Evolutionary conservation across 2,113 vertebrate species (phyloP).

Genomic region (Cephalopholis sonnerati): DNA sequence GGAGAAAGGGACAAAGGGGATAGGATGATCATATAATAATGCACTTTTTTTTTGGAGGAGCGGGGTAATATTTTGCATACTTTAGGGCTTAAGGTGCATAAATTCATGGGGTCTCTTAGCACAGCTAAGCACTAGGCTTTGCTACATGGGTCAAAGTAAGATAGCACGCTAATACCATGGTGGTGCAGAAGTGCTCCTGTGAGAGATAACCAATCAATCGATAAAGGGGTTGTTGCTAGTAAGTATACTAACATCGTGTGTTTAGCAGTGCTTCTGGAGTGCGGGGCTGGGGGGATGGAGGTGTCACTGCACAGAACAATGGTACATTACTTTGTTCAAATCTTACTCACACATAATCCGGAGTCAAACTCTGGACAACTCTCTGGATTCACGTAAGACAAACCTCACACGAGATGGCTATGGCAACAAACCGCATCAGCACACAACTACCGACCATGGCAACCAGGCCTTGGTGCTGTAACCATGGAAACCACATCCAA

Average conservation of each 20-base stretch:
- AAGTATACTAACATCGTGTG: conserved; percentile 51
- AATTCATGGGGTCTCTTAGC: conserved; percentile 73
- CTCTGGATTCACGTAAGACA: conserved; percentile 37
- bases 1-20: conserved; percentile 33
- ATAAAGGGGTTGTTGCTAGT: conserved; percentile 57
- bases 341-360: conserved; percentile 2
- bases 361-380: conserved; percentile 41
- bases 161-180: conserved; percentile 60
- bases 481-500: conserved; percentile 64
- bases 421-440: conserved; percentile 50
- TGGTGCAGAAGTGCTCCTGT: conserved; percentile 72
- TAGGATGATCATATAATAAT: conserved; percentile 58
- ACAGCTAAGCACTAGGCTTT: conserved; percentile 74
- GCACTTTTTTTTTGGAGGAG: conserved; percentile 56
- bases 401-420: conserved; percentile 45
- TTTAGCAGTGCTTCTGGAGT: conserved; percentile 19
- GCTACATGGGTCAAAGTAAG: conserved; percentile 77
- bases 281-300: not conserved
- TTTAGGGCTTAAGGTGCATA: conserved; percentile 85
- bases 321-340: conserved; percentile 14
- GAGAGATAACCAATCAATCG: conserved; percentile 66
- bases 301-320: conserved; percentile 51
- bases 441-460: conserved; percentile 43
- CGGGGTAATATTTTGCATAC: conserved; percentile 76
- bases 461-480: conserved; percentile 48